Conservation (phyloP, 2,888 invertebrate genomes). For the Teleogryllus oceanicus region DNA sequence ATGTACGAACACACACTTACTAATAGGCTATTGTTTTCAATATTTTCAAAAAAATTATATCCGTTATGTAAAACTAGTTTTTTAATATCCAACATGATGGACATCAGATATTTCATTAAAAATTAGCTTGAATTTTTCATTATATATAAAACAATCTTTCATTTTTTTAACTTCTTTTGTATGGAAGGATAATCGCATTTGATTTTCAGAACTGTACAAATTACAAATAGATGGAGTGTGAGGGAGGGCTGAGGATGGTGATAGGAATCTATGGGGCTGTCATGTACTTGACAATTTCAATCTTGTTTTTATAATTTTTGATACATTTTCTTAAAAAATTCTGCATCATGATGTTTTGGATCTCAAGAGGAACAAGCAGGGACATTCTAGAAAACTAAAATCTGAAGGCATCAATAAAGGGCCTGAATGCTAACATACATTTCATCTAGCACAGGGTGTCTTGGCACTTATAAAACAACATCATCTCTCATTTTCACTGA, state of each 20-base stretch:
- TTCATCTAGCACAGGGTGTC: constrained; percentile 18
- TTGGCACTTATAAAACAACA: constrained; percentile 23
- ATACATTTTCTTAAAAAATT: constrained; percentile 32
- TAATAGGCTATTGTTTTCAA: constrained; percentile 31
- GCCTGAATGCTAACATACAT: constrained; percentile 29
- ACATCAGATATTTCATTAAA: constrained; percentile 30
- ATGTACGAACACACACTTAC: constrained; percentile 33
- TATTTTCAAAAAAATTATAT: constrained; percentile 32
- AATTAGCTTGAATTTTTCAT: constrained; percentile 28
- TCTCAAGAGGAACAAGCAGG: constrained; percentile 29
- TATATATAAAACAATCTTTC: constrained; percentile 24
- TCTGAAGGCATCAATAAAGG: constrained; percentile 36
- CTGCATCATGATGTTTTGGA: constrained; percentile 24
- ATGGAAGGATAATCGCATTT: constrained; percentile 32
- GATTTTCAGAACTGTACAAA: constrained; percentile 30
- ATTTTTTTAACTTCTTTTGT: constrained; percentile 24
- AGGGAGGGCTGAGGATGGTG: constrained; percentile 4
- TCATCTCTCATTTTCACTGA: constrained; percentile 20
- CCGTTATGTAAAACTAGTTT: constrained; percentile 35
- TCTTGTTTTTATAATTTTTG: constrained; percentile 26
- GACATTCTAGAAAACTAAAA: constrained; percentile 35
- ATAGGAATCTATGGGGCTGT: constrained; percentile 18
- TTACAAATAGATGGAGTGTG: constrained; percentile 23
- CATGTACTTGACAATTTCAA: constrained; percentile 22
- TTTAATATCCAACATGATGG: constrained; percentile 31